These are phyloP conservation scores for Xenopus tropicalis DNA, from an alignment of 2,113 vertebrate species.

Conservation along the genomic window DNA sequence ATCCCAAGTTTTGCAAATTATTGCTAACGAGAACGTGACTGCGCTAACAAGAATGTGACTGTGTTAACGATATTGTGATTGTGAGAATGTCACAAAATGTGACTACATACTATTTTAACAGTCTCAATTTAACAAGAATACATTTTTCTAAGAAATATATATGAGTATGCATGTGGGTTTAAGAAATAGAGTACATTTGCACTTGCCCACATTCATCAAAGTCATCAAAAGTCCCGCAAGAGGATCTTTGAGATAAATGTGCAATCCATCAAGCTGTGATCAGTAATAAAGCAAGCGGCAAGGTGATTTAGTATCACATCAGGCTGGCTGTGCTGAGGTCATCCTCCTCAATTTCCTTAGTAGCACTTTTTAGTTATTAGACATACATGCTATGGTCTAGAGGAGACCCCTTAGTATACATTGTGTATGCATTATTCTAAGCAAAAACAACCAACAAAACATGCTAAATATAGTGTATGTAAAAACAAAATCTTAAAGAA, in stretches of 20 bases:
- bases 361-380: conserved; percentile 25
- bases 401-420: not conserved
- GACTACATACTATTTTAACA: too few species aligned
- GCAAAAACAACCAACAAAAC: too few species aligned
- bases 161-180: conserved; percentile 15
- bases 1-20: too few species aligned
- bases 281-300: conserved; percentile 42
- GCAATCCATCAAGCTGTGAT: conserved; percentile 38
- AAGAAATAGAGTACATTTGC: not conserved
- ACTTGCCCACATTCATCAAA: conserved; percentile 36
- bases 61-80: too few species aligned
- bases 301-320: conserved; percentile 40
- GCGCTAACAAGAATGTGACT: too few species aligned
- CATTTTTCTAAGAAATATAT: too few species aligned
- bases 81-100: too few species aligned
- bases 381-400: not conserved
- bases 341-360: conserved; percentile 22
- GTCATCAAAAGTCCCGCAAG: conserved; percentile 42
- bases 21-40: too few species aligned
- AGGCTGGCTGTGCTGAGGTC: conserved; percentile 38
- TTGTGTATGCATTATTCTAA: not conserved
- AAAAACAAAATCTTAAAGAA: not conserved
- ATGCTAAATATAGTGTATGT: not conserved
- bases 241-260: conserved; percentile 38
- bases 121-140: too few species aligned